Evolutionary conservation across 2,888 invertebrate species (phyloP), one percentile per base, ranked within the genome.

Genomic region (Agrilus mali): DNA sequence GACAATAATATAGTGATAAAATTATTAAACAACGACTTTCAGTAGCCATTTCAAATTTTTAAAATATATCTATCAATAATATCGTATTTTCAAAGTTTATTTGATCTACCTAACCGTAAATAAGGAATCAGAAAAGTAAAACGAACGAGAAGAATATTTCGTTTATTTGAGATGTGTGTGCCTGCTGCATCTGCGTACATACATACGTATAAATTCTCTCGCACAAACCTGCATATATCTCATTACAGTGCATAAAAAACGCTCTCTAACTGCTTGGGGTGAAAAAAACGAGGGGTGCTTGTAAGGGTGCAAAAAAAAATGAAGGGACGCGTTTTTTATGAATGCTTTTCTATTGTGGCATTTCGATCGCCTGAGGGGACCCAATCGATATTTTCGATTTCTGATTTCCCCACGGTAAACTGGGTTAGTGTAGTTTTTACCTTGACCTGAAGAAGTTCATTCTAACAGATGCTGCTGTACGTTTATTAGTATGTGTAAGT

Each of bases 351-450:
- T 57, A 57, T 61, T 60, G 60, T 61, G 57, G 58, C 54, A 57
- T 56, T 61, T 64, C 60, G 63, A 63, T 63, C 62, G 56, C 50
- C 41, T 49, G 49, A 55, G 59, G 60, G 59, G 58, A 58, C 61
- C 61, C 60, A 61, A 65, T 65, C 64, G 63, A 65, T 63, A 58
- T 48, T 55, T 63, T 65, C 65, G 65, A 65, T 65, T 63, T 61
- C 55, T 57, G 53, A 54, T 53, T 52, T 49, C 52, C 41, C 42
- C 47, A 45, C 43, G 52, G 63, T 64, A 55, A 47, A 57, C 59
- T 60, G 63, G 63, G 64, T 64, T 61, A 63, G 63, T 64, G 50
- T 50, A 50, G 55, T 57, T 60, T 61, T 61, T 60, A 61, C 60
- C 61, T 60, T 58, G 55, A 55, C 45, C 39, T 47, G 27, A 27